Percentiles rank a stretch among this genome's conserved stretches.
Evolutionary conservation across 1,140 invertebrate species (phyloP).

Genomic region (Aleiodes sp.): DNA sequence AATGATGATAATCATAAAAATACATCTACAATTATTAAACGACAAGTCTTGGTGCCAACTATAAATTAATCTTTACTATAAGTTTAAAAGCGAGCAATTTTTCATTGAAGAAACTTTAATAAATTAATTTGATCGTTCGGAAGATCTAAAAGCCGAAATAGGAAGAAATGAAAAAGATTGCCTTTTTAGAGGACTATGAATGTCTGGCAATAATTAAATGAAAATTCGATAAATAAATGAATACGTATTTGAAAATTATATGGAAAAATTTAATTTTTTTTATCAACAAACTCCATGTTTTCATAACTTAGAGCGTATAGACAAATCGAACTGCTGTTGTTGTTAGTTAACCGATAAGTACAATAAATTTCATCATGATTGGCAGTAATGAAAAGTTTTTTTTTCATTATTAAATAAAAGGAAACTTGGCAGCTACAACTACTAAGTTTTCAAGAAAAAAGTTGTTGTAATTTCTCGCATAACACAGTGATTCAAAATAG

Average conservation of each 20-base stretch:
- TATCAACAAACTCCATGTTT: too few relatives aligned
- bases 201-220: slow-evolving; percentile 30
- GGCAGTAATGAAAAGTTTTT: slow-evolving; percentile 30
- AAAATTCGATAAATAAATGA: slow-evolving; percentile 24
- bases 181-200: too few relatives aligned
- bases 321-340: slow-evolving; percentile 29
- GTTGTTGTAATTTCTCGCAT: too few relatives aligned
- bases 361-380: slow-evolving; percentile 42
- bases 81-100: slow-evolving; percentile 45
- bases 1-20: slow-evolving; percentile 11
- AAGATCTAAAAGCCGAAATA: neutral
- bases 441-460: too few relatives aligned
- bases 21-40: slow-evolving; percentile 24
- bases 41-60: slow-evolving; percentile 38
- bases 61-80: slow-evolving; percentile 36
- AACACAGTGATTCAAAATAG: slow-evolving; percentile 14
- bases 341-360: slow-evolving; percentile 39
- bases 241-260: too few relatives aligned
- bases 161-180: too few relatives aligned
- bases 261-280: too few relatives aligned
- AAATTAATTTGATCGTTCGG: neutral
- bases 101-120: neutral
- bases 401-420: slow-evolving; percentile 5
- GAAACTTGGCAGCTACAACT: too few relatives aligned
- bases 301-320: too few relatives aligned